Evolutionary conservation across 2,888 invertebrate species (phyloP), one percentile per base, ranked within the genome.

Genomic region (Prenolepis imparis): DNA sequence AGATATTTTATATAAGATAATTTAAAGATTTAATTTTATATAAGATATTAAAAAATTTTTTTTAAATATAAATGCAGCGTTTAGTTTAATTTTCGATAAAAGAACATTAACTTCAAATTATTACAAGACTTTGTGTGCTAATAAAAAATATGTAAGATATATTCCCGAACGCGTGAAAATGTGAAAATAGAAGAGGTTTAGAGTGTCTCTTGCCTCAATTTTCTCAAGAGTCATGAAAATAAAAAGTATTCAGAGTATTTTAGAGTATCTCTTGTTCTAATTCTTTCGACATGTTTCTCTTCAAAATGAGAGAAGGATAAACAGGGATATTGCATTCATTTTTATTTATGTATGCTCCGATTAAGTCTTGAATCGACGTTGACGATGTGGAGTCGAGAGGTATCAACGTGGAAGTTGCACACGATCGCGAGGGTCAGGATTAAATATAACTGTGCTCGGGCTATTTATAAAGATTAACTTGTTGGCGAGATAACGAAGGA

Each of bases 401-500:
- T 89, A 90, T 90, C 91, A 89, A 87, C 88, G 89, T 85, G 89
- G 90, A 91, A 90, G 90, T 84, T 82, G 72, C 48, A 52, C 48
- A 52, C 87, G 86, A 88, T 85, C 89, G 89, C 93, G 93, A 93
- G 93, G 93, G 94, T 93, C 93, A 93, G 93, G 93, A 94, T 94
- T 94, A 94, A 93, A 94, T 93, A 93, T 94, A 94, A 93, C 94
- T 92, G 86, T 91, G 91, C 92, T 92, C 92, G 91, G 66, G 93
- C 94, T 94, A 94, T 94, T 94, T 94, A 94, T 94, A 93, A 93
- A 93, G 93, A 93, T 94, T 93, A 94, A 93, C 94, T 94, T 93
- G 93, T 93, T 93, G 93, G 92, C 91, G 93, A 93, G 94, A 94
- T 94, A 94, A 94, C 93, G 93, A 93, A 93, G 92, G 90, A 90